Evolutionary conservation across 2,797 vertebrate genomes (phyloP).

Genomic region (Phoebastria nigripes): DNA sequence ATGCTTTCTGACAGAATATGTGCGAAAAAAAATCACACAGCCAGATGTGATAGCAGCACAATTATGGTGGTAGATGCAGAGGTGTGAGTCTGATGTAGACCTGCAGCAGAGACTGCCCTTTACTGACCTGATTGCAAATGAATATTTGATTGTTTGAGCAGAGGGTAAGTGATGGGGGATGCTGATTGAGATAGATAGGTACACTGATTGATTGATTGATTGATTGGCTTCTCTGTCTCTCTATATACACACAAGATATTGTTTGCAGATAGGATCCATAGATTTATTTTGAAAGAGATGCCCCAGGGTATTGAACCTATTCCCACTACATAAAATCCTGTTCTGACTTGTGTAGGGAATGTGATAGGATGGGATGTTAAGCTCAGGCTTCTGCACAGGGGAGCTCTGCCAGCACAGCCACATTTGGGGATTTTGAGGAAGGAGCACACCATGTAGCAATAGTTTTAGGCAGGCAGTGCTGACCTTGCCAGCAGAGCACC

Average conservation of each 20-base stretch:
- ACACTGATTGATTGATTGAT: neutral
- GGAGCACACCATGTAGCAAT: neutral
- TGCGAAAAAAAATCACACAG: neutral
- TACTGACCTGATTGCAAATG: neutral
- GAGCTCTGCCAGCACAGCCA: neutral
- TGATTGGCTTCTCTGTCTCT: neutral
- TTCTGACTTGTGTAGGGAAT: neutral
- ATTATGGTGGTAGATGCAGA: neutral
- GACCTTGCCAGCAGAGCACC: neutral
- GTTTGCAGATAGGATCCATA: neutral
- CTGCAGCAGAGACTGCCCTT: neutral
- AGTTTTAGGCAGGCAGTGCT: neutral
- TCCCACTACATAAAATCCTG: neutral
- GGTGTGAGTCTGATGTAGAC: neutral
- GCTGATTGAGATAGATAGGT: neutral
- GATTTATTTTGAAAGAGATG: neutral
- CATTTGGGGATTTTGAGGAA: neutral
- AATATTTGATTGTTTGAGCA: neutral
- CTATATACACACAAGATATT: neutral
- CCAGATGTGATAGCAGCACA: neutral
- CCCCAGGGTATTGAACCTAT: neutral
- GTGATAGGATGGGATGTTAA: neutral
- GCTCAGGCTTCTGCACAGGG: neutral
- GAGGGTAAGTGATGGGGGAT: neutral
- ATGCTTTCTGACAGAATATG: neutral